Evolutionary conservation across 2,888 invertebrate genomes (phyloP).

Genomic region (Notocelia uddmanniana): DNA sequence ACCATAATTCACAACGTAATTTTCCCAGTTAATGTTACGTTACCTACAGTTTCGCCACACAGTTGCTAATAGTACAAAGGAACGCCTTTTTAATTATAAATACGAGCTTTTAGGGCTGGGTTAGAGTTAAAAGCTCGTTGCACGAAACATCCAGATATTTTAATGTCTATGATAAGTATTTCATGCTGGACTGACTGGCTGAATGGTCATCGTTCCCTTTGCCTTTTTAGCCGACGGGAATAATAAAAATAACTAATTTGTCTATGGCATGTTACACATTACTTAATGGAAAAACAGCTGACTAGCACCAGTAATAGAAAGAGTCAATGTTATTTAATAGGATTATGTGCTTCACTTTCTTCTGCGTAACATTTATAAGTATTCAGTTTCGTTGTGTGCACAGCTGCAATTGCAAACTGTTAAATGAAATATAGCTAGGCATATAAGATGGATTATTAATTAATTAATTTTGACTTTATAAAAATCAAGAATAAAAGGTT

Average conservation of each 20-base stretch:
- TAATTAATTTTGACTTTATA: neutral
- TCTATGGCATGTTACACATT: constrained; percentile 6
- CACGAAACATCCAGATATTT: constrained; percentile 33
- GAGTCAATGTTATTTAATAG: constrained; percentile 44
- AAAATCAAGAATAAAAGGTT: neutral
- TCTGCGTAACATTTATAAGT: constrained; percentile 43
- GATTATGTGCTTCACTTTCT: constrained; percentile 40
- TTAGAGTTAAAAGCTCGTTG: constrained; percentile 22
- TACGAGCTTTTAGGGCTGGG: constrained; percentile 37
- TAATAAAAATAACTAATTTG: constrained; percentile 22
- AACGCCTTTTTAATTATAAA: constrained; percentile 43
- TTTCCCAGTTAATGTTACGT: constrained; percentile 19
- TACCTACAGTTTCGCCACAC: constrained; percentile 27
- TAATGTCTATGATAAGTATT: neutral
- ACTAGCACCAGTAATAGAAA: constrained; percentile 21
- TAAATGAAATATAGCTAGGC: neutral
- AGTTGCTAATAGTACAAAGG: constrained; percentile 29
- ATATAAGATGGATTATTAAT: neutral
- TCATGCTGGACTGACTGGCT: neutral
- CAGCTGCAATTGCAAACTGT: constrained; percentile 14
- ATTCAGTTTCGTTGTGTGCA: constrained; percentile 30
- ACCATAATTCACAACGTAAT: constrained; percentile 31
- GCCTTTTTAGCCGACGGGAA: constrained; percentile 2
- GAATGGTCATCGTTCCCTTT: constrained; percentile 3
- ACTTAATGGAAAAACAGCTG: constrained; percentile 15